phyloP scores from a whole-genome alignment of 30 jellyfish, hydroid and myxozoan species.

The Hydractinia symbiolongicarpus region DNA sequence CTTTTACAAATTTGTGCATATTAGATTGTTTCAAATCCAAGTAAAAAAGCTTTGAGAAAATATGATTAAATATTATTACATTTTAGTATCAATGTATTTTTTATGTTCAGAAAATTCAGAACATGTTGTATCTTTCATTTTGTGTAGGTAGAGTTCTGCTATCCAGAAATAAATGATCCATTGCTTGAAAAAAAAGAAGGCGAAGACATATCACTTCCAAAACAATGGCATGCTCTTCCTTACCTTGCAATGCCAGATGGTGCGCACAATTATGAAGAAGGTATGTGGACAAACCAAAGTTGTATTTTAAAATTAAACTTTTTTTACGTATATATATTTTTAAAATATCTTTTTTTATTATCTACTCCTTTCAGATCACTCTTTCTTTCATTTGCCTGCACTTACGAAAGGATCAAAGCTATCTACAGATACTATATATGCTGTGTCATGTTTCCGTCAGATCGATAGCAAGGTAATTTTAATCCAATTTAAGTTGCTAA shows the following conservation, averaged over 20 bases:
- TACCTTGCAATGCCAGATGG: slow-evolving; percentile 93
- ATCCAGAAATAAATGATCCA: slow-evolving; percentile 53
- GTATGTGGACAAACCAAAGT: slow-evolving; percentile 24
- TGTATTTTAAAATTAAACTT: background rate
- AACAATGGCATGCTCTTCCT: slow-evolving; percentile 66
- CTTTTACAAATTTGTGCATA: too few species aligned
- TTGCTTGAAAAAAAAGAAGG: slow-evolving; percentile 14
- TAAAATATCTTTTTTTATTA: background rate
- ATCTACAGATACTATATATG: slow-evolving; percentile 55
- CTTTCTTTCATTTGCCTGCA: slow-evolving; percentile 67
- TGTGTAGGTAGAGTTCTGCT: slow-evolving; percentile 61
- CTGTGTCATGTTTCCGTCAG: slow-evolving; percentile 85
- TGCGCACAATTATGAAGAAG: slow-evolving; percentile 83
- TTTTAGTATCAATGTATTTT: too few species aligned
- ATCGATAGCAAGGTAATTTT: slow-evolving; percentile 64
- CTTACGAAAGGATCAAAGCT: slow-evolving; percentile 34
- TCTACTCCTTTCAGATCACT: slow-evolving; percentile 31
- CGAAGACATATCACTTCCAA: slow-evolving; percentile 41
- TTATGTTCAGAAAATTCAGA: background rate
- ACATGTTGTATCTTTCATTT: background rate
- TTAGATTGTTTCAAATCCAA: too few species aligned
- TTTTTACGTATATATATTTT: background rate
- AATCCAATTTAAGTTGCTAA: too few species aligned
- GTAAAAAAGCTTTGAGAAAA: too few species aligned
- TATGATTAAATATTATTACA: too few species aligned